These are phyloP conservation scores for Tetragonula clypearis DNA, from an alignment of 1,140 invertebrate genomes.

Conservation along the genomic window DNA sequence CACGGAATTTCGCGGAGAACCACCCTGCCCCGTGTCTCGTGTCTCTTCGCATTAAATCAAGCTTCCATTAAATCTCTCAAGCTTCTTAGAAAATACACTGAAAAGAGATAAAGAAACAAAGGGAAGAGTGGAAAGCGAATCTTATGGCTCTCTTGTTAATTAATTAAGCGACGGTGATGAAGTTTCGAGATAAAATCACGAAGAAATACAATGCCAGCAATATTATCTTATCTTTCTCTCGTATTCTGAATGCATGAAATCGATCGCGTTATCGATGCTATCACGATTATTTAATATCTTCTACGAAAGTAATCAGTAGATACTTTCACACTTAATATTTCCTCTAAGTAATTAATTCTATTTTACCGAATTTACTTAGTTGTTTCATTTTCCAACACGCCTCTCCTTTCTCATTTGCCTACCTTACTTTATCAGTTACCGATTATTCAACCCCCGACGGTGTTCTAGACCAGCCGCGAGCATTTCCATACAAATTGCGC, in stretches of 20 bases:
- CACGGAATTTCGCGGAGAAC: background rate
- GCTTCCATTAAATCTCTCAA: background rate
- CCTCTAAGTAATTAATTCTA: too few relatives aligned
- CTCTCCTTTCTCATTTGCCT: too few relatives aligned
- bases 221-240: background rate
- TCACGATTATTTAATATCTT: too few relatives aligned
- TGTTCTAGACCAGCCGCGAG: too few relatives aligned
- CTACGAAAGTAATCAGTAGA: too few relatives aligned
- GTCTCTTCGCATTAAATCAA: background rate
- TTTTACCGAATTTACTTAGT: too few relatives aligned
- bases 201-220: background rate
- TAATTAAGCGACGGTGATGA: background rate
- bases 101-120: background rate
- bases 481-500: background rate
- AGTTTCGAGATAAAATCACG: background rate
- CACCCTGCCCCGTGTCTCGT: background rate
- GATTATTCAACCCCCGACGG: too few relatives aligned
- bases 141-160: background rate
- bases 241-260: background rate
- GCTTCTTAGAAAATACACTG: background rate
- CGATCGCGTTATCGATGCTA: background rate
- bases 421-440: background rate
- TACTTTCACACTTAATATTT: too few relatives aligned
- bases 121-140: background rate
- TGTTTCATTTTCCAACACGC: too few relatives aligned